A percentile compares a stretch with the other conserved stretches of the same genome.
Conservation (phyloP, 2,113 vertebrate species). For the Nothoprocta perdicaria region DNA sequence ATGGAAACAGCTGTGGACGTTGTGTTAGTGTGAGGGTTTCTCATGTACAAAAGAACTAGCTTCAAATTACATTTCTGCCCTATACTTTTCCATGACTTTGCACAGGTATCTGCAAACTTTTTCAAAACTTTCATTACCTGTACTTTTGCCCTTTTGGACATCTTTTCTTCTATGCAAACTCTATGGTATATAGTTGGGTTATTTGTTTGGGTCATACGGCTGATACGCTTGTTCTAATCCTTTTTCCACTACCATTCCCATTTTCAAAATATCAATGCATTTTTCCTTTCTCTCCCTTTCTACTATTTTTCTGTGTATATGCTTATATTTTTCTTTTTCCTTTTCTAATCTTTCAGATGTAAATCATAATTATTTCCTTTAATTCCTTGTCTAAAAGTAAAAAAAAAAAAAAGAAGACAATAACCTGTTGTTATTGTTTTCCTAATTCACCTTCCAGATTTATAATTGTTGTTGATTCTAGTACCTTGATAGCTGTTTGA, state of each 20-base stretch:
- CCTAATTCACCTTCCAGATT: neutral
- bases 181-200: neutral
- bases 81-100: neutral
- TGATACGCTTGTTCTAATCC: rapidly evolving
- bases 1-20: neutral
- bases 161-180: neutral
- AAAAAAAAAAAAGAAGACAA: neutral
- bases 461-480: neutral
- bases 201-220: neutral
- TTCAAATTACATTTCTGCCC: neutral
- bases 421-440: neutral
- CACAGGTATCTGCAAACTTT: rapidly evolving
- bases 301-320: rapidly evolving
- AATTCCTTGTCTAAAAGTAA: neutral
- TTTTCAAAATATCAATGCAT: neutral
- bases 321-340: rapidly evolving
- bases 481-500: conserved; percentile 12
- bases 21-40: rapidly evolving
- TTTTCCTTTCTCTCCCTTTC: neutral
- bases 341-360: neutral
- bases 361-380: neutral
- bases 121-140: neutral
- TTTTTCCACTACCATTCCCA: neutral
- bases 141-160: neutral
- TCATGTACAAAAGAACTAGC: neutral